Base-by-base conservation (phyloP, 2,888 invertebrate genomes). In the Cheilosia vulpina region DNA sequence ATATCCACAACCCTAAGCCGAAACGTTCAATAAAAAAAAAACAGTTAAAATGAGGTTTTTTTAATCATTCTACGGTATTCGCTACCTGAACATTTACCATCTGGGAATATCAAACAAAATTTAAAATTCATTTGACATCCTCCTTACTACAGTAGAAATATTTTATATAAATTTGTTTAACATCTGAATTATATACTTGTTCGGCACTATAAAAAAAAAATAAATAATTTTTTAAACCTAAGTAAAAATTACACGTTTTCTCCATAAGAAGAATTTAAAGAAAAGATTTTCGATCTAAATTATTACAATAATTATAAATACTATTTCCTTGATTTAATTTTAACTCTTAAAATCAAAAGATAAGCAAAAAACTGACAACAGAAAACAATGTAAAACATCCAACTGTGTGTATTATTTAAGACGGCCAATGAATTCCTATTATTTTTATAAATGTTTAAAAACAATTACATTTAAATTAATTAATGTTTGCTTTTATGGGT, bases 381-480 rank as follows among this genome's bases (percentile, higher is more conserved):
- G 38, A 60, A 71, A 76, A 43, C 21, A 13, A 57, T 55, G 24
- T 55, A 69, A 79, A 55, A 43, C 19, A 53, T 73, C 13, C 38
- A 78, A 87, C 58, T 69, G 77, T 69, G 68, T 82, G 66, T 82
- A 75, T 78, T 79, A 82, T 88, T 88, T 87, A 89, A 88, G 88
- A 88, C 89, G 89, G 89, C 89, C 89, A 90, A 90, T 89, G 90
- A 90, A 90, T 90, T 90, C 90, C 90, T 90, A 90, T 90, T 90
- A 88, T 89, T 88, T 89, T 89, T 87, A 88, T 88, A 87, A 55
- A 27, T 11, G 53, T 62, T 73, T 53, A 58, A 63, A 50, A 27
- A 68, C 27, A 55, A 57, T 55, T 62, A 77, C 24, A 68, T 58
- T 63, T 66, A 60, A 31, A 55, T 55, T 19, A 27, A n/a, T n/a